Conservation (phyloP, 2,888 invertebrate genomes). For the Noctua fimbriata region DNA sequence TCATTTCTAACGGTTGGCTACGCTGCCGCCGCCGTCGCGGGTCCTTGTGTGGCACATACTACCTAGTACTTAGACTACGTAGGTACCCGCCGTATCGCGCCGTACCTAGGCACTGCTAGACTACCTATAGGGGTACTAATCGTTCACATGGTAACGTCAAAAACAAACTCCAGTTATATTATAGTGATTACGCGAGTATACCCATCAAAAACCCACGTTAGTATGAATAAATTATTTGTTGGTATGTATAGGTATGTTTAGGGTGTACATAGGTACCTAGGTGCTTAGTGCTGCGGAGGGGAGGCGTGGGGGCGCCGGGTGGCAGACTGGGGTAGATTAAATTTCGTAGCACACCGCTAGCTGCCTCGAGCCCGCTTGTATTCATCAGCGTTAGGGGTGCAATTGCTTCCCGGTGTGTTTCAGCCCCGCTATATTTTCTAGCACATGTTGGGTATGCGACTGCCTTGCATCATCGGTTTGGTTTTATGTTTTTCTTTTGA, state of each 20-base stretch:
- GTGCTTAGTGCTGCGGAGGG: conserved; percentile 66
- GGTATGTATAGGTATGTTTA: conserved; percentile 54
- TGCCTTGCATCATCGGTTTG: conserved; percentile 16
- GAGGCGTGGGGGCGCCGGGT: conserved; percentile 72
- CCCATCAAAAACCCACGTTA: conserved; percentile 73
- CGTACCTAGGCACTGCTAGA: conserved; percentile 79
- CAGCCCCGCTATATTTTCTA: conserved; percentile 67
- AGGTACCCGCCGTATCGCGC: conserved; percentile 72
- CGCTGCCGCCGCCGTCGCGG: conserved; percentile 65
- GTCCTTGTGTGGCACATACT: conserved; percentile 73
- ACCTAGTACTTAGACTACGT: conserved; percentile 61
- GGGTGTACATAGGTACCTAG: conserved; percentile 67
- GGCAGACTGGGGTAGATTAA: conserved; percentile 89
- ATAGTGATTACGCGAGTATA: conserved; percentile 66
- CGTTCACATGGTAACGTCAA: conserved; percentile 84
- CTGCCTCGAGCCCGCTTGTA: conserved; percentile 83
- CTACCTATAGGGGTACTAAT: conserved; percentile 63
- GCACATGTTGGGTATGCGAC: conserved; percentile 35
- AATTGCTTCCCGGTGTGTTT: conserved; percentile 82
- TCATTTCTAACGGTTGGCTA: conserved; percentile 78
- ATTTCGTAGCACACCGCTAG: conserved; percentile 85
- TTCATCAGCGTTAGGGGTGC: conserved; percentile 86
- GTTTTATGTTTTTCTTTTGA: conserved; percentile 16
- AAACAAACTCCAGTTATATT: conserved; percentile 76
- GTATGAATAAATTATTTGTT: conserved; percentile 82